phyloP scores from a whole-genome alignment of 2,113 vertebrate genomes.

The Riparia riparia region DNA sequence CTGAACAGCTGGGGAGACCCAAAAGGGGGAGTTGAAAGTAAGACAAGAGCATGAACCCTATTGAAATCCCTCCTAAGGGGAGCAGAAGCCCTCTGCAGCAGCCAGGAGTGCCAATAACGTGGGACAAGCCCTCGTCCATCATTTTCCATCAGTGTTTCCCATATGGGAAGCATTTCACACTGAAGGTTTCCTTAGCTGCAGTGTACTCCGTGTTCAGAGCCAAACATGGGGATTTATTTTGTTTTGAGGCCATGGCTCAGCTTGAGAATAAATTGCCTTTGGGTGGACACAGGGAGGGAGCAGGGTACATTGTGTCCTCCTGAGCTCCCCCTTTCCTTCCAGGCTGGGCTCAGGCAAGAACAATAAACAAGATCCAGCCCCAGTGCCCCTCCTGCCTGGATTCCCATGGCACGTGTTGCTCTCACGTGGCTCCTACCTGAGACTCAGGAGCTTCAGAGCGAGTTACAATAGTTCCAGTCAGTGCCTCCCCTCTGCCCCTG shows the following conservation, averaged over 20 bases:
- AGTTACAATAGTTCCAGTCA: background rate
- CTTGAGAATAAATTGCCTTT: background rate
- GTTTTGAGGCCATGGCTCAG: background rate
- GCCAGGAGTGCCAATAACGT: background rate
- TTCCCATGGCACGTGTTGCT: background rate
- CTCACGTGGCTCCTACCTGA: background rate
- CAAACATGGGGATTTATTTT: background rate
- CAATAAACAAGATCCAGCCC: conserved; percentile 24
- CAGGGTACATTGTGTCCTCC: background rate
- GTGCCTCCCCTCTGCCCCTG: background rate
- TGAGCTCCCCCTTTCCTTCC: background rate
- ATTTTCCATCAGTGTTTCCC: background rate
- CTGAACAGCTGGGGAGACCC: background rate
- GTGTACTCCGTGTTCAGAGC: rapidly evolving
- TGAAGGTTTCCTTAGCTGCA: background rate
- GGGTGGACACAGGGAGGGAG: background rate
- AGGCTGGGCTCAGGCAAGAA: background rate
- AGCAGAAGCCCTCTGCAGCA: background rate
- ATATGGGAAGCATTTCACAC: background rate
- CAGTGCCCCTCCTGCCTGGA: background rate
- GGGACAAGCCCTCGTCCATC: background rate
- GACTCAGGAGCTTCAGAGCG: rapidly evolving
- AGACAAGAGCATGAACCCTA: background rate
- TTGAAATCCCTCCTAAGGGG: background rate
- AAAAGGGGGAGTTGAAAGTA: background rate